Conservation (phyloP, 2,797 vertebrate species). For the Sebastes glaucus region DNA sequence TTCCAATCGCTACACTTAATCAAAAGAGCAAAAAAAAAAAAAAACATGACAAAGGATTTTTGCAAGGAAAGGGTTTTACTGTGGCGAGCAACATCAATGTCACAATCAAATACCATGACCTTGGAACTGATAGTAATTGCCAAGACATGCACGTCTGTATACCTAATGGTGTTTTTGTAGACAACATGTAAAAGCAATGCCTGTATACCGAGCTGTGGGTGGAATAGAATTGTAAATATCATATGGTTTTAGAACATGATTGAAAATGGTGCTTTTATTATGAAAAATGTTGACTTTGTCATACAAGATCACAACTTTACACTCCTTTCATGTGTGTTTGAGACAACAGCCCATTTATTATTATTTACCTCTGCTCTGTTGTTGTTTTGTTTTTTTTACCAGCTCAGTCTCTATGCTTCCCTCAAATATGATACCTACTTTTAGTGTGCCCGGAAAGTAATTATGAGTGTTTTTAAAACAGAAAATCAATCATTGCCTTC, state of each 20-base stretch:
- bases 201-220: slow-evolving; percentile 32
- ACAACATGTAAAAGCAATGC: slow-evolving; percentile 37
- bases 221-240: slow-evolving; percentile 21
- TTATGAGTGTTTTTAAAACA: slow-evolving; percentile 61
- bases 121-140: slow-evolving; percentile 68
- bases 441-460: slow-evolving; percentile 52
- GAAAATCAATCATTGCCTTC: slow-evolving; percentile 60
- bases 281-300: slow-evolving; percentile 1
- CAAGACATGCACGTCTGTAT: slow-evolving; percentile 31
- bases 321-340: background rate
- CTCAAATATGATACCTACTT: slow-evolving; percentile 57
- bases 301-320: background rate
- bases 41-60: slow-evolving; percentile 65
- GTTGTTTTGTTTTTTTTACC: slow-evolving; percentile 8
- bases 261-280: slow-evolving; percentile 3
- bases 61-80: slow-evolving; percentile 44
- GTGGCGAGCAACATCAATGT: slow-evolving; percentile 58
- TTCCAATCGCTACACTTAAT: slow-evolving; percentile 80
- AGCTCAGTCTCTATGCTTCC: slow-evolving; percentile 27
- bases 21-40: slow-evolving; percentile 75
- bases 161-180: slow-evolving; percentile 31
- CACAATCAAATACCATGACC: slow-evolving; percentile 64
- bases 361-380: slow-evolving; percentile 23
- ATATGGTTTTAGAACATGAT: slow-evolving; percentile 21
- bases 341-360: slow-evolving; percentile 44